Base-by-base conservation (phyloP, 2,888 invertebrate genomes). In the Plagiodera versicolora region DNA sequence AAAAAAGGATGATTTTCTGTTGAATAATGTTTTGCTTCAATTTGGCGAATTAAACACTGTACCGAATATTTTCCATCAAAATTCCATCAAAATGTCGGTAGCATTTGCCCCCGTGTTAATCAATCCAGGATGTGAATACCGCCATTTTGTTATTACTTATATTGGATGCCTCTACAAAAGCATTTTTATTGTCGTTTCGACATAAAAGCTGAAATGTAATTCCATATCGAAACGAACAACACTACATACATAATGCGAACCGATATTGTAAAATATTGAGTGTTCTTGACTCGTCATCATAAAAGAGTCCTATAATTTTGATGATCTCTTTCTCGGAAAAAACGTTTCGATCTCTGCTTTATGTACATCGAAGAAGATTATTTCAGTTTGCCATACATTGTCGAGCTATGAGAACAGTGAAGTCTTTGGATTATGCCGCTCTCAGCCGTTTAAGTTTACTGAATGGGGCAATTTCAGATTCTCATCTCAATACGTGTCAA, bases 161-260 rank as follows among this genome's bases (percentile, higher is more conserved):
- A 71, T 67, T 67, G 69, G 64, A 63, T 62, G 69, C 63, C 39
- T 8, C 2, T 57, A 67, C 70, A 69, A 71, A 67, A 63, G 65
- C 64, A 67, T 71, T 72, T 71, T 72, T 72, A 72, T 72, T 68
- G 69, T 67, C 67, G 69, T 67, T 65, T 68, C 69, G 70, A 67
- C 72, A 72, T 71, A 67, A 72, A 71, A 70, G 65, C 62, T 69
- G 66, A 71, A 71, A 70, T 71, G 68, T 51, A 64, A 66, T 64
- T 64, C 70, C 70, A 68, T 72, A 69, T 69, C 62, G 61, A 70
- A 60, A 64, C 66, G 51, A 65, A 68, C 66, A 39, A 19, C 19
- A 52, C 28, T 11, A 10, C 14, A 39, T 39, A 39, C 39, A 3
- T 4, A 65, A 59, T 64, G 66, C 67, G 67, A 67, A 67, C 68